Evolutionary conservation across 23 tunicate genomes (phyloP).

Genomic region (Styela clava): DNA sequence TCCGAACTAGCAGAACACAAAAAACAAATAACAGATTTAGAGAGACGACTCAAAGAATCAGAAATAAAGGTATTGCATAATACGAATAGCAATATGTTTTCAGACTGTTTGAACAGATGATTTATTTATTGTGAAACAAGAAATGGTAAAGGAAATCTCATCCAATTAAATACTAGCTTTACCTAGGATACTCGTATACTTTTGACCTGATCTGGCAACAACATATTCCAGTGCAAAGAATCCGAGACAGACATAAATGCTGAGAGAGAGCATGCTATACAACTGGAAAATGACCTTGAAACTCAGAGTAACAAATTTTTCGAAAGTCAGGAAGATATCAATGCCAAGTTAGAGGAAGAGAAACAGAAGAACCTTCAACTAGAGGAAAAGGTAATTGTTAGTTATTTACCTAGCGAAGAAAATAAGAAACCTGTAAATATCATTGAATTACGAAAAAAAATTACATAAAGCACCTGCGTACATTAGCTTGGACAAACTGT

Average conservation of each 20-base stretch:
- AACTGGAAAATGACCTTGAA: conserved; percentile 84
- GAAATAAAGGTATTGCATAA: conserved; percentile 1
- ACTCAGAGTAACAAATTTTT: conserved; percentile 54
- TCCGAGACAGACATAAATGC: conserved; percentile 20
- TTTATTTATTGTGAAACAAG: too few species aligned
- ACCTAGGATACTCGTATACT: too few species aligned
- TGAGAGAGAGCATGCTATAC: conserved; percentile 68
- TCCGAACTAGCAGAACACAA: conserved; percentile 39
- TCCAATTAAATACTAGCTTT: too few species aligned
- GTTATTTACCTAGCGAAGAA: background rate
- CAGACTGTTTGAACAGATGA: background rate
- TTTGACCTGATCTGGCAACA: too few species aligned
- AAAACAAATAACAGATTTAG: conserved; percentile 27
- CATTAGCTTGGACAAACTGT: too few species aligned
- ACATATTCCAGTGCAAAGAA: conserved; percentile 38
- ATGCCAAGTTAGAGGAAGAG: conserved; percentile 36
- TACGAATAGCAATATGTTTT: too few species aligned
- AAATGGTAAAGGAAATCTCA: too few species aligned
- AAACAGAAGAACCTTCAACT: conserved; percentile 37
- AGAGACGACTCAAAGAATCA: background rate
- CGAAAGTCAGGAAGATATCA: conserved; percentile 37
- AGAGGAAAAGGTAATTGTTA: conserved; percentile 51
- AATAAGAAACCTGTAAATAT: background rate
- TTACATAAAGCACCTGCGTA: too few species aligned
- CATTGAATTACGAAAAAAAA: too few species aligned